Evolutionary conservation across 64 coral and sea anemone genomes (phyloP).

Genomic region (Orbicella faveolata): DNA sequence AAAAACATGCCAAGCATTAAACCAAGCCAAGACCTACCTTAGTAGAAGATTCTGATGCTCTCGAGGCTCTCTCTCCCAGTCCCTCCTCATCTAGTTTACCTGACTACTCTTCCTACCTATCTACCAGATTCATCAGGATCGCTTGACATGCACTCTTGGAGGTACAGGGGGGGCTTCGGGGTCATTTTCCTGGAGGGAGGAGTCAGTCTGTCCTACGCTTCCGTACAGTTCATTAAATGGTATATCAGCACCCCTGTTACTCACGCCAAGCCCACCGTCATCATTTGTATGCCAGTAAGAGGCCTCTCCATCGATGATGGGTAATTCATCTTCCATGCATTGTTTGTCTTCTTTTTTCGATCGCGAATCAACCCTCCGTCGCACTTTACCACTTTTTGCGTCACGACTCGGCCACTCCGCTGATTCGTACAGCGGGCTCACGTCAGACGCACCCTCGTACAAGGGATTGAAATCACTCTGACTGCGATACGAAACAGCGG

Average conservation of each 20-base stretch:
- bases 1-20: too few relatives aligned
- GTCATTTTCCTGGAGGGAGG: not conserved
- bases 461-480: slow-evolving; percentile 21
- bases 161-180: not conserved
- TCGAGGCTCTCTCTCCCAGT: too few relatives aligned
- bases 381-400: not conserved
- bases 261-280: not conserved
- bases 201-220: not conserved
- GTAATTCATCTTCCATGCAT: slow-evolving; percentile 4
- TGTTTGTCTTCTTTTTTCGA: not conserved
- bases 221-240: slow-evolving; percentile 4
- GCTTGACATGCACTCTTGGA: not conserved
- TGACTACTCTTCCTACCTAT: not conserved
- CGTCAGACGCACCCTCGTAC: slow-evolving; percentile 8
- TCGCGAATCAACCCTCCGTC: slow-evolving; percentile 16
- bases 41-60: too few relatives aligned
- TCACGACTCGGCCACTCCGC: not conserved
- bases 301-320: not conserved
- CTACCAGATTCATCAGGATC: not conserved
- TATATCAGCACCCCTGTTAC: not conserved
- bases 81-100: too few relatives aligned
- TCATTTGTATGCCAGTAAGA: not conserved
- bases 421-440: slow-evolving; percentile 37
- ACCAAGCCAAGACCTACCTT: too few relatives aligned
- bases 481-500: not conserved